These are phyloP conservation scores for Acanthisitta chloris DNA, from an alignment of 2,113 vertebrate genomes.

Conservation along the genomic window DNA sequence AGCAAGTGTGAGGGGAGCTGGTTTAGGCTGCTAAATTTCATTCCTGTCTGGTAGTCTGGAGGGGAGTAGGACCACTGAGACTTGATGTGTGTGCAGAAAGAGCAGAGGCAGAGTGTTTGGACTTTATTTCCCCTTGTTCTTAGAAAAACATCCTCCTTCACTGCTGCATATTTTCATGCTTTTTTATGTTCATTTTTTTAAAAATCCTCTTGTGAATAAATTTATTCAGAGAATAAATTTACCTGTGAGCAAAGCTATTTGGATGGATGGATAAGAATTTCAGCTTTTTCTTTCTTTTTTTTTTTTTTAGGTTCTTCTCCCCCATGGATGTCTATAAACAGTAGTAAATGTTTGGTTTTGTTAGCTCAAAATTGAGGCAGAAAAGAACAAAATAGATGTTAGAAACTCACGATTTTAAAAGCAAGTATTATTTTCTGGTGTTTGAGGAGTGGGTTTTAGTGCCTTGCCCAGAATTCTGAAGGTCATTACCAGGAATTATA, in stretches of 20 bases:
- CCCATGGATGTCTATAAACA: neutral
- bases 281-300: neutral
- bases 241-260: neutral
- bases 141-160: neutral
- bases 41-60: neutral
- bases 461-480: neutral
- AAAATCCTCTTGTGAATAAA: neutral
- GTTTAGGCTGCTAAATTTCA: constrained; percentile 26
- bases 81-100: neutral
- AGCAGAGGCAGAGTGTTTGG: neutral
- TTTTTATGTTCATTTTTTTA: neutral
- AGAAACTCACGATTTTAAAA: neutral
- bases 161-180: neutral
- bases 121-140: constrained; percentile 5
- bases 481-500: neutral
- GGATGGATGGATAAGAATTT: neutral
- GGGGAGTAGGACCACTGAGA: neutral
- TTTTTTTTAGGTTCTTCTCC: neutral
- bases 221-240: neutral
- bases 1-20: neutral
- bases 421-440: neutral
- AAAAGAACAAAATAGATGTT: neutral
- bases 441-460: neutral
- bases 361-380: neutral
- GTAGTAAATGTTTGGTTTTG: neutral